Conservation (phyloP, 2,797 vertebrate species). For the Yasuhikotakia modesta region DNA sequence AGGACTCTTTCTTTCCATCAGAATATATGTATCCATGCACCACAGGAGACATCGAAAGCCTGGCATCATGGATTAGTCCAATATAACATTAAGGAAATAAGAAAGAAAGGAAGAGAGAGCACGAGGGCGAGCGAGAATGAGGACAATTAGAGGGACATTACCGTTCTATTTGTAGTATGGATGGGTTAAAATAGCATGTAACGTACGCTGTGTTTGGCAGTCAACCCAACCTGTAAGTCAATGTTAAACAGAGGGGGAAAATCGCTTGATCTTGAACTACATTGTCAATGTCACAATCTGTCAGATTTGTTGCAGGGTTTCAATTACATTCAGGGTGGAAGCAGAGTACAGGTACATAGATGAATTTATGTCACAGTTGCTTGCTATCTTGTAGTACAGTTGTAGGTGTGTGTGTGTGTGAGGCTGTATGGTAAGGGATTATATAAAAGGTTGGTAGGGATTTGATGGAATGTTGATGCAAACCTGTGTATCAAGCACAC, state of each 20-base stretch:
- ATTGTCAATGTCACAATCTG: conserved; percentile 16
- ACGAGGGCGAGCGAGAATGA: not conserved
- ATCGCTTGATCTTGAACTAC: conserved; percentile 10
- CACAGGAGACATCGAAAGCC: conserved; percentile 7
- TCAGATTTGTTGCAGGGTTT: not conserved
- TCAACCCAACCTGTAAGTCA: conserved; percentile 22
- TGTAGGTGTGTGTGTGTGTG: not conserved
- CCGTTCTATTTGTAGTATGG: conserved; percentile 22
- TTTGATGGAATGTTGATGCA: not conserved
- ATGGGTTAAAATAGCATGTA: conserved; percentile 30
- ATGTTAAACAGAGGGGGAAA: conserved; percentile 24
- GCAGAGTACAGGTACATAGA: conserved; percentile 3
- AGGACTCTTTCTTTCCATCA: conserved; percentile 12
- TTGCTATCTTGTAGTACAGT: not conserved
- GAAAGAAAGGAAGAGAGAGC: not conserved
- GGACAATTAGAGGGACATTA: conserved; percentile 12
- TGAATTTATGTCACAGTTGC: not conserved
- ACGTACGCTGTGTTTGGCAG: conserved; percentile 14
- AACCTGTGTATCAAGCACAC: not conserved
- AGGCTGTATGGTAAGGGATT: not conserved
- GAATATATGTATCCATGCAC: conserved; percentile 24
- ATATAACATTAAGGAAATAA: conserved; percentile 22
- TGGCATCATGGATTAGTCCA: conserved; percentile 8
- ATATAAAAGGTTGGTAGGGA: not conserved
- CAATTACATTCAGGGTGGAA: conserved; percentile 27